Base-by-base conservation (phyloP, 2,888 invertebrate species). In the Apoda limacodes region DNA sequence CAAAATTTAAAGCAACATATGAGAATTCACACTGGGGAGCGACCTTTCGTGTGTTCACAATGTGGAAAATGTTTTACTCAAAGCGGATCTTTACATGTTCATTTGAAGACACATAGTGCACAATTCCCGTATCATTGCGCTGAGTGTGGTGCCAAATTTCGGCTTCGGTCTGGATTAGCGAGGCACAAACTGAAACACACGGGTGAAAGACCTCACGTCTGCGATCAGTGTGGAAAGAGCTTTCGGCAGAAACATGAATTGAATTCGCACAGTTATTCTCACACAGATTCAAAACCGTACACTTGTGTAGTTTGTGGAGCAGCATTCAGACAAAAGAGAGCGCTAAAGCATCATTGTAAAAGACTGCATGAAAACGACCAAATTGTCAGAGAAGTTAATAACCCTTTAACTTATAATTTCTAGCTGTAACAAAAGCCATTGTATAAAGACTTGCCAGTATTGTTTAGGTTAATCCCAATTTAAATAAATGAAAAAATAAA, bases 1-100 rank as follows among this genome's bases (percentile, higher is more conserved):
- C 82, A 85, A 34, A 86, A 85, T 43, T 69, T 83, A 10, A 82
- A 82, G 35, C 85, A 85, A 45, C 85, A 86, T 53, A 48, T 81
- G 34, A 55, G 83, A n/a, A 83, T 82, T 22, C 86, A 85, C 54
- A 84, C 85, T 5, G 83, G 84, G 30, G 85, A 85, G 55, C 59
- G 83, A 9, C 85, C 85, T 1, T 83, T 71, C 54, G 74, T 75
- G 13, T 86, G 86, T 46, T 60, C 82, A 32, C 58, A 76, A 1
- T 87, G 87, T 52, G 86, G 85, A 3, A 85, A 85, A 53, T 54
- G 84, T 1, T 88, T 88, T 62, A 85, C 85, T 32, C 87, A 88
- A 50, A 85, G 85, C 48, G 86, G 86, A 0, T 84, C 86, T 2
- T 57, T 88, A 22, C 85, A 86, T 55, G 85, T 84, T 12, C 88